Evolutionary conservation across 37 sponge, comb jelly and placozoan species (phyloP).

Genomic region (Spongilla lacustris): DNA sequence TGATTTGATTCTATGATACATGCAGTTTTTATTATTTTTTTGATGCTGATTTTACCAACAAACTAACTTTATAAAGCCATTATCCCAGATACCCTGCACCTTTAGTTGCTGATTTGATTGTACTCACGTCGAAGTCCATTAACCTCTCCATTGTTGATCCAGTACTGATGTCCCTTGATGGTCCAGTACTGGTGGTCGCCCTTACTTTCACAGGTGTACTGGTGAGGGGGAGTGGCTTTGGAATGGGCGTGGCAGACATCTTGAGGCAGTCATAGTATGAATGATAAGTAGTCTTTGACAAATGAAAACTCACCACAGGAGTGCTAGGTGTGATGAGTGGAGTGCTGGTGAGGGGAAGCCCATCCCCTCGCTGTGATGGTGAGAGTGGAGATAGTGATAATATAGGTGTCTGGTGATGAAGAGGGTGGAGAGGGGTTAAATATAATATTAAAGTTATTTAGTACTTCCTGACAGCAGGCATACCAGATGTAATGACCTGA

Average conservation of each 20-base stretch:
- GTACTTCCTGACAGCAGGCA: neutral
- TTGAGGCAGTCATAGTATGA: no score
- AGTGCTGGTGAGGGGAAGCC: constrained; percentile 32
- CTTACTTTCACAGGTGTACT: neutral
- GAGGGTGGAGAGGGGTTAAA: neutral
- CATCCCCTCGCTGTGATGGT: neutral
- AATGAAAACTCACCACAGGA: neutral
- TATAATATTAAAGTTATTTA: neutral
- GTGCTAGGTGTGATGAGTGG: neutral
- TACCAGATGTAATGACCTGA: constrained; percentile 13
- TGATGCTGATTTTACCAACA: no score
- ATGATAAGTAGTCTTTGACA: neutral
- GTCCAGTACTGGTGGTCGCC: no score
- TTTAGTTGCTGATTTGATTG: no score
- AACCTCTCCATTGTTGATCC: constrained; percentile 19
- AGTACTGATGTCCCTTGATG: no score
- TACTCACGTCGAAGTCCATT: constrained; percentile 17
- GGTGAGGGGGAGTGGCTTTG: no score
- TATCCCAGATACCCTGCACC: no score
- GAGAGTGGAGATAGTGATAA: neutral
- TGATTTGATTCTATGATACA: no score
- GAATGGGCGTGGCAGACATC: no score
- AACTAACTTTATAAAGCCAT: no score
- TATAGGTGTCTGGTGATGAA: neutral
- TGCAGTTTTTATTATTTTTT: no score